Evolutionary conservation across 2,113 vertebrate genomes (phyloP), one percentile per base, ranked within the genome.

Genomic region (Petrocephalus zakoni): DNA sequence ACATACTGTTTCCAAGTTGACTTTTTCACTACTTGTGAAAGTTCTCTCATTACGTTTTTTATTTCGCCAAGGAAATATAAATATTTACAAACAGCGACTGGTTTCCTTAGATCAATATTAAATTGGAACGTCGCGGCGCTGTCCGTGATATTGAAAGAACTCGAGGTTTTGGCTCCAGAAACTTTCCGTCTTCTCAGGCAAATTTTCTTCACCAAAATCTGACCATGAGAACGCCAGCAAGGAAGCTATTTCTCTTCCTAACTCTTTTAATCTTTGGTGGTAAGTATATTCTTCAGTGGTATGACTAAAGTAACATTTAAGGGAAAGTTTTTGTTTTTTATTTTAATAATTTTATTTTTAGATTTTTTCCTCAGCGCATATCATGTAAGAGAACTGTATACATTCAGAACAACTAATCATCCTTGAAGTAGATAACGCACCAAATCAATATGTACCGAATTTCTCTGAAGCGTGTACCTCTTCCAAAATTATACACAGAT

Each of bases 81-180:
- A 37, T 42, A 42, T 78, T 42, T 15, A 78, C 72, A 42, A 42
- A 78, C 72, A 42, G 42, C 34, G 72, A 78, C 34, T 13, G 37
- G 72, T 15, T 68, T 68, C 61, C 61, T 68, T 68, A 68, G 11
- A 29, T 29, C 61, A n/a, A 68, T 68, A 68, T 78, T 78, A 42
- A 78, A 78, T 10, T 8, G 13, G 34, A 13, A 9, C 1, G 1
- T 6, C 29, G 46, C 84, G 92, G 91, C 89, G 93, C 95, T 96
- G 93, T 94, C 95, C 91, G 56, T 90, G 92, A 93, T 95, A 0
- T 93, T 95, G 94, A 92, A 94, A 29, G 86, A 22, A 25, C 86
- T 61, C 29, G 9, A 75, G 13, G 34, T 8, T 75, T 75, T 75
- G 11, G 72, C 15, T 78, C 15, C n/a, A 42, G 47, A 22, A 88